These are phyloP conservation scores for Xanthia icteritia DNA, from an alignment of 2,888 invertebrate genomes.

Conservation along the genomic window DNA sequence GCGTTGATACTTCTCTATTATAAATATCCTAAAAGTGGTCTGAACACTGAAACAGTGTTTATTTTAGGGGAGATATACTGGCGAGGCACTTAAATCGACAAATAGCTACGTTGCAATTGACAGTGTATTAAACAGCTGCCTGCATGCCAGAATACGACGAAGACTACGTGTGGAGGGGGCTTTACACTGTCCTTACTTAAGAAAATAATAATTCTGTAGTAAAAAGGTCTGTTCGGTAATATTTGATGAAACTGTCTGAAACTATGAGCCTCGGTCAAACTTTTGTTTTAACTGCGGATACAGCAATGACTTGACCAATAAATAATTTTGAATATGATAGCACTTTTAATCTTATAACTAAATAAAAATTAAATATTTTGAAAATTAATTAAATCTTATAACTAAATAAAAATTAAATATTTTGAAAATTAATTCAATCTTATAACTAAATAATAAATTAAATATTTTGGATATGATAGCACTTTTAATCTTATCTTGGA, in stretches of 20 bases:
- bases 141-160: conserved; percentile 85
- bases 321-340: no score
- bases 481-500: background rate
- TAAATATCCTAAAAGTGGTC: conserved; percentile 48
- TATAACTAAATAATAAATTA: no score
- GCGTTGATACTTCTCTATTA: conserved; percentile 5
- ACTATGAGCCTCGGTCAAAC: no score
- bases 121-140: conserved; percentile 89
- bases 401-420: no score
- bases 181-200: conserved; percentile 60
- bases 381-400: no score
- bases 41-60: conserved; percentile 73
- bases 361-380: no score
- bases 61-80: conserved; percentile 81
- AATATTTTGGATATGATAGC: background rate
- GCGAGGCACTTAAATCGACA: conserved; percentile 87
- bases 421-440: no score
- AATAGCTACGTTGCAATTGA: conserved; percentile 89
- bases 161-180: conserved; percentile 67
- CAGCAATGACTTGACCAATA: no score
- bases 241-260: no score
- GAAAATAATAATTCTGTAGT: background rate
- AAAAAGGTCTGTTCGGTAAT: background rate
- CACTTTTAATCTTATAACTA: no score
- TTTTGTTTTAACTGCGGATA: no score